Evolutionary conservation across 2,888 invertebrate genomes (phyloP).

Genomic region (Ellobium chinense): DNA sequence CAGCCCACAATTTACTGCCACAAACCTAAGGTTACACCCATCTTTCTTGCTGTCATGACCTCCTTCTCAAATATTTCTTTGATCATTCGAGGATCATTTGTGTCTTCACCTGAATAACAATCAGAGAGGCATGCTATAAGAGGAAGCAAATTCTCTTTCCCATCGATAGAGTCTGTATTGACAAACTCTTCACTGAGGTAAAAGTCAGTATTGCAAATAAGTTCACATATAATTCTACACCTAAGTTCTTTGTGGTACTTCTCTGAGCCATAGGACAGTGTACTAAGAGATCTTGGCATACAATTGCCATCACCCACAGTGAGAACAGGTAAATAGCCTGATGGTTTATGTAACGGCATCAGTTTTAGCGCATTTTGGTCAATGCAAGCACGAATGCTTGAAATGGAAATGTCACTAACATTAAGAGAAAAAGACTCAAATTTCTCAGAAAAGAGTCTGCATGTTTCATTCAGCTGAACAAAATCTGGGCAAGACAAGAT

Average conservation of each 20-base stretch:
- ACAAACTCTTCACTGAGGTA: constrained; percentile 1
- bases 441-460: background rate
- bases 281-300: background rate
- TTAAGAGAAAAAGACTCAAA: background rate
- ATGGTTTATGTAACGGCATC: background rate
- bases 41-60: background rate
- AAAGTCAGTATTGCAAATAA: background rate
- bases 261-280: background rate
- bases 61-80: constrained; percentile 5
- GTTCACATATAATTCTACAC: background rate
- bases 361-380: background rate
- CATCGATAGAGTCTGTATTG: background rate
- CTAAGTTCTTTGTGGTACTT: background rate
- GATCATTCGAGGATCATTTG: background rate
- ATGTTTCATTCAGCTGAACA: background rate
- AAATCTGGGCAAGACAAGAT: background rate
- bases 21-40: background rate
- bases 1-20: constrained; percentile 14
- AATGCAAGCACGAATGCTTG: background rate
- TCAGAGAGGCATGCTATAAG: background rate
- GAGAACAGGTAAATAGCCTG: background rate
- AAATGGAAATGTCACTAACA: background rate
- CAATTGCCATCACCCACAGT: constrained; percentile 22
- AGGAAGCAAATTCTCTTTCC: background rate
- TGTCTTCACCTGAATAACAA: constrained; percentile 14